Base-by-base conservation (phyloP, 2,113 vertebrate species). In the Toxostoma redivivum region DNA sequence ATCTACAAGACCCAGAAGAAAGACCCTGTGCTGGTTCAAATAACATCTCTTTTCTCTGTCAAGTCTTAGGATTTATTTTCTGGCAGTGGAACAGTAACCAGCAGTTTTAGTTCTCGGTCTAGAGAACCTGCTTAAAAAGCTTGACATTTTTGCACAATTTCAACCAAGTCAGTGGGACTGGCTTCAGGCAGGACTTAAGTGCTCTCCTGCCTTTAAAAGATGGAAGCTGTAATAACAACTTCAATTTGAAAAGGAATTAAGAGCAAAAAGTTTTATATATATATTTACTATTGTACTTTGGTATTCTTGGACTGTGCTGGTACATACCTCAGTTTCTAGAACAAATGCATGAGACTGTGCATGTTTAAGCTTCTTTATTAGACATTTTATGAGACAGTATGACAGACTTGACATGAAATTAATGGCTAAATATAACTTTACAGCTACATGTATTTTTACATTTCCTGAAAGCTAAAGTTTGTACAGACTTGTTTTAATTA, bases 401-500 rank as follows among this genome's bases (percentile, higher is more conserved):
- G 44, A 91, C 57, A 92, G 84, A 81, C 81, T 57, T 79, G 56
- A 95, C 71, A 90, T 77, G 62, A 95, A 77, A 91, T 73, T 88
- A 96, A 92, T 88, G 60, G 54, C 62, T 94, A 96, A 73, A 83
- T 83, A 44, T 83, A 64, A 56, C 73, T 90, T 94, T 92, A 96
- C 78, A 89, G 81, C 73, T 91, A 95, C 85, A 78, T 23, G 20
- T 71, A 71, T 60, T 71, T 93, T 92, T 92, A 84, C n/a, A 78
- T 51, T 97, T 92, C 82, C 88, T 92, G 88, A 94, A 95, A 93
- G 79, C 47, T 80, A 1, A 85, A 38, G 60, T 94, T 70, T 94
- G 93, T 83, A 83, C 60, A 38, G 90, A 88, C 93, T 96, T 97
- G 94, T 15, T 95, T 93, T 95, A 94, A 96, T 95, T 94, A 89